Evolutionary conservation across 2,113 vertebrate species (phyloP), one percentile per base, ranked within the genome.

Genomic region (Atlantisia rogersi): DNA sequence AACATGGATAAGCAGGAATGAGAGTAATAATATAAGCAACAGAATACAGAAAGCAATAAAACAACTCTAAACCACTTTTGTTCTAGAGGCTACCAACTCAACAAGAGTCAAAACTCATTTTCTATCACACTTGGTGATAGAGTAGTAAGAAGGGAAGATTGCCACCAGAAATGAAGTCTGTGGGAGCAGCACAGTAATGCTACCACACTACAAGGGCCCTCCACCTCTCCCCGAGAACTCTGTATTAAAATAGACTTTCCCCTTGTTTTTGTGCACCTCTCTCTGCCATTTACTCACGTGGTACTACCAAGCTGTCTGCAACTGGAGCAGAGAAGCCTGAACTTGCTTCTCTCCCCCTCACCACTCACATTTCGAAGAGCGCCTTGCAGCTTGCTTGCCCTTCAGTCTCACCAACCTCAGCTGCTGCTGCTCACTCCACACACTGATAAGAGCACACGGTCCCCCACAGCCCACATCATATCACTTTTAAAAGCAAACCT

Each of bases 161-260:
- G 15, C 56, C 59, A 81, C 18, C 53, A 76, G 65, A 64, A 90
- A 62, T 56, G 5, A 46, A 18, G n/a, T 20, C 58, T 55, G 4
- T 20, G 6, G 77, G 53, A 85, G 11, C 2, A 9, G 48, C 28
- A 91, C 52, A 71, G 52, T 8, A 70, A 75, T 2, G 1, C 1
- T 63, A 50, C 50, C 24, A 40, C 1, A 2, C 32, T 75, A 24
- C 25, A 62, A 31, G 2, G 1, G 40, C 69, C 22, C 10, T 81
- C 24, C 19, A 53, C 10, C 44, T 40, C 16, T 16, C 53, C 44
- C 80, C 3, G 8, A 94, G 56, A 79, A 3, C 8, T 25, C 6
- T 0, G 0, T 16, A 63, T 46, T 32, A 35, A 42, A 29, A 79
- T 39, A 55, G 21, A 31, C 11, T 70, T 35, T 19, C n/a, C 19